These are phyloP conservation scores for Limnothrissa miodon DNA, from an alignment of 2,113 vertebrate species.

Conservation along the genomic window DNA sequence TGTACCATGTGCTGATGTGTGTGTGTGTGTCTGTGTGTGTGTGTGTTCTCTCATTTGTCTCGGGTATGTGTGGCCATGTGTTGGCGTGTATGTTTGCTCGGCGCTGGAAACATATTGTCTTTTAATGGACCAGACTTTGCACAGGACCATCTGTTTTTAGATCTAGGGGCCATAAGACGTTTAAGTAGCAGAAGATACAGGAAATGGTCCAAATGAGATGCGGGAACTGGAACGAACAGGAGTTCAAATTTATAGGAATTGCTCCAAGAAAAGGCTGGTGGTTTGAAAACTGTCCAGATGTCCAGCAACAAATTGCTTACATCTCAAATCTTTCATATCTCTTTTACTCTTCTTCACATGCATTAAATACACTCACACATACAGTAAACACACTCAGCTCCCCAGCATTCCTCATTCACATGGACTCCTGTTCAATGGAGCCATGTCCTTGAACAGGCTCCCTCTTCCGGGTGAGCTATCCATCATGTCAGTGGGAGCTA, in stretches of 20 bases:
- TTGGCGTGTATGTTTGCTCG: neutral
- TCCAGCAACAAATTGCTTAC: neutral
- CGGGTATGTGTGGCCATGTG: neutral
- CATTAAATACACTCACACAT: slow-evolving; percentile 23
- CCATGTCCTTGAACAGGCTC: neutral
- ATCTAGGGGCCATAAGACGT: neutral
- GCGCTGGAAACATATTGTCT: neutral
- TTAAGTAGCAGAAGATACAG: slow-evolving; percentile 1
- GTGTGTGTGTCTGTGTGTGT: neutral
- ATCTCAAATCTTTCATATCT: neutral
- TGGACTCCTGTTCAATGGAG: neutral
- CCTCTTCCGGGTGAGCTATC: neutral
- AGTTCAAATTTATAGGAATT: neutral
- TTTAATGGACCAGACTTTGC: neutral
- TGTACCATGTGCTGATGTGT: neutral
- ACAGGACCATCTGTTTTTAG: slow-evolving; percentile 5
- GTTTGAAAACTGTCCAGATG: neutral
- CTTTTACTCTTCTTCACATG: neutral
- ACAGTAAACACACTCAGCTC: slow-evolving; percentile 27
- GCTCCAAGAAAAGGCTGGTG: neutral
- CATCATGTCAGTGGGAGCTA: neutral
- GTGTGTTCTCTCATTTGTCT: neutral
- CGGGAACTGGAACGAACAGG: neutral
- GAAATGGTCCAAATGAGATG: neutral
- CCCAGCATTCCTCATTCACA: neutral